phyloP scores from a whole-genome alignment of 2,888 invertebrate species.

The Altica lythri region DNA sequence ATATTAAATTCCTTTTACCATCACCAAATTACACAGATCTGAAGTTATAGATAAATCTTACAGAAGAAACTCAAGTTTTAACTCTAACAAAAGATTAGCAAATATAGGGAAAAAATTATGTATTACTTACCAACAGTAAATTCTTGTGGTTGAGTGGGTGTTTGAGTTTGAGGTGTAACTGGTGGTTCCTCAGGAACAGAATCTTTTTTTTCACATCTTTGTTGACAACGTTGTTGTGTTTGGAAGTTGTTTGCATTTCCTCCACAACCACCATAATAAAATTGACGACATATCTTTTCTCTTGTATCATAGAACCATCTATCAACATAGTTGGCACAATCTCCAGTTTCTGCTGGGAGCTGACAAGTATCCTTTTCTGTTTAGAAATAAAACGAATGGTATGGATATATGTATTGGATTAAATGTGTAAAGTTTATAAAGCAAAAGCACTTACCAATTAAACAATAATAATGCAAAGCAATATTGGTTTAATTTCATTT shows the following conservation, averaged over 20 bases:
- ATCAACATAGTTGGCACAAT: constrained; percentile 74
- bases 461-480: too few species aligned
- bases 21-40: too few species aligned
- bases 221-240: constrained; percentile 68
- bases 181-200: too few species aligned
- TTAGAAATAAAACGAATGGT: background rate
- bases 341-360: constrained; percentile 75
- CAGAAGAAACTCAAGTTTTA: too few species aligned
- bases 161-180: constrained; percentile 35
- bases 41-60: too few species aligned
- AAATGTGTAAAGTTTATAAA: background rate
- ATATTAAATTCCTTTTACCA: too few species aligned
- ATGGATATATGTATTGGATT: background rate
- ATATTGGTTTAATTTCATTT: too few species aligned
- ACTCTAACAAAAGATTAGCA: too few species aligned
- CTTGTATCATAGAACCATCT: constrained; percentile 85
- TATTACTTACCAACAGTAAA: constrained; percentile 43
- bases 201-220: constrained; percentile 63
- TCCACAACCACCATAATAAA: constrained; percentile 89
- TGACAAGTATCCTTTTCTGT: constrained; percentile 68
- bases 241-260: constrained; percentile 89
- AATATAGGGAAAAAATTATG: too few species aligned
- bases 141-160: constrained; percentile 31
- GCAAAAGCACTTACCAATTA: background rate
- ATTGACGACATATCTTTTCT: constrained; percentile 74